Conservation (phyloP, 1,140 invertebrate genomes). For the Armadillidium nasatum region DNA sequence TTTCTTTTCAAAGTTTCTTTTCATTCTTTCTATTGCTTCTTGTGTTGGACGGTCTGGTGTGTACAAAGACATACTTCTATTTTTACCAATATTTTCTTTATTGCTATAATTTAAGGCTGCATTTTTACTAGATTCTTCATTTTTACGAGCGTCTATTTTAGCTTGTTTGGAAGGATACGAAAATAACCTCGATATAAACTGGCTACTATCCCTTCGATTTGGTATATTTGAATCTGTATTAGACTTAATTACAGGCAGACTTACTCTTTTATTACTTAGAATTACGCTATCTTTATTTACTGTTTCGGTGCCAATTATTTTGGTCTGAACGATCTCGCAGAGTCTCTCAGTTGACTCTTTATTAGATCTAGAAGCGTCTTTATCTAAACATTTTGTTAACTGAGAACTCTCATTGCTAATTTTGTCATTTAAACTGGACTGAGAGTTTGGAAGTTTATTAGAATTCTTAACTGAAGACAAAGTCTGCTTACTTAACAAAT, state of each 20-base stretch:
- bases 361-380: background rate
- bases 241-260: conserved; percentile 20
- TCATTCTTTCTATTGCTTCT: conserved; percentile 55
- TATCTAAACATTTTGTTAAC: conserved; percentile 29
- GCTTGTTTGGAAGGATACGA: conserved; percentile 33
- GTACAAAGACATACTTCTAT: conserved; percentile 13
- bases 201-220: conserved; percentile 22
- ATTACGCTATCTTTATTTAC: background rate
- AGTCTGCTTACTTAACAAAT: conserved; percentile 17
- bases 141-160: conserved; percentile 18
- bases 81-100: conserved; percentile 30
- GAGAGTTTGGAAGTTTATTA: background rate
- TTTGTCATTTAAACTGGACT: background rate
- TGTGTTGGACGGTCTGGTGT: conserved; percentile 33
- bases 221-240: conserved; percentile 22
- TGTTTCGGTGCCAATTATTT: conserved; percentile 25
- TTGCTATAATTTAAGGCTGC: conserved; percentile 26
- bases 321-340: conserved; percentile 37
- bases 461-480: conserved; percentile 21
- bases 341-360: conserved; percentile 26
- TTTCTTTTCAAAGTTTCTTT: conserved; percentile 77
- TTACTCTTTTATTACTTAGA: background rate
- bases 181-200: conserved; percentile 31
- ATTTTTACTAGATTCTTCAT: background rate
- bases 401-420: conserved; percentile 26